Conservation (phyloP, 2,888 invertebrate species). For the Petrolisthes manimaculis region DNA sequence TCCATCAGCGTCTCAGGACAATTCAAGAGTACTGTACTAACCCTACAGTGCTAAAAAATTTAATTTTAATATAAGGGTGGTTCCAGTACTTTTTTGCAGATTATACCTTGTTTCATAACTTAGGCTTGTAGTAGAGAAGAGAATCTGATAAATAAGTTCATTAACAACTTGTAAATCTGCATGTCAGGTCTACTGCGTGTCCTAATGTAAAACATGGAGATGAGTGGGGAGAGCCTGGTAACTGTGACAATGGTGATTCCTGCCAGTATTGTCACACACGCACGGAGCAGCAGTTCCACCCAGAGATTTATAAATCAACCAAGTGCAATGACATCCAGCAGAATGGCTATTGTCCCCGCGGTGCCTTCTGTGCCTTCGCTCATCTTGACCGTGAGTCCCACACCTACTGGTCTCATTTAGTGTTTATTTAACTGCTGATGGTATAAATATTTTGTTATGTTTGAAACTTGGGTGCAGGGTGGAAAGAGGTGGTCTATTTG, state of each 20-base stretch:
- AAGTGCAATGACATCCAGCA: conserved; percentile 99
- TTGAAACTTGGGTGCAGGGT: background rate
- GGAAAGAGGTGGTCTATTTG: background rate
- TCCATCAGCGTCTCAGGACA: too few relatives aligned
- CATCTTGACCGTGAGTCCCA: conserved; percentile 86
- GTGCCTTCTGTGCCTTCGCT: conserved; percentile 99
- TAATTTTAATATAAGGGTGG: too few relatives aligned
- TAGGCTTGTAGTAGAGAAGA: background rate
- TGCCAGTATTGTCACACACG: conserved; percentile 98
- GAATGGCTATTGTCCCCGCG: conserved; percentile 97
- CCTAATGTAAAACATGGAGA: conserved; percentile 99
- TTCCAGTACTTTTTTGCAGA: background rate
- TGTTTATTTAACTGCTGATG: background rate
- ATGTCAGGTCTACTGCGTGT: conserved; percentile 91
- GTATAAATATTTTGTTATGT: background rate
- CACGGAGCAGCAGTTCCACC: conserved; percentile 99
- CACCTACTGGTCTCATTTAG: too few relatives aligned
- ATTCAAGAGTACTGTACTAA: too few relatives aligned
- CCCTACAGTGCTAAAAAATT: too few relatives aligned
- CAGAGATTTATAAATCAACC: conserved; percentile 99
- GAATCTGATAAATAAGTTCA: too few relatives aligned
- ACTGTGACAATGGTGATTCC: conserved; percentile 94
- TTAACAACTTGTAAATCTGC: background rate
- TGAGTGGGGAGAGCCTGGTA: conserved; percentile 98
- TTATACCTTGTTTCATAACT: background rate